These are phyloP conservation scores for Armadillidium nasatum DNA, from an alignment of 1,140 invertebrate species.

Conservation along the genomic window DNA sequence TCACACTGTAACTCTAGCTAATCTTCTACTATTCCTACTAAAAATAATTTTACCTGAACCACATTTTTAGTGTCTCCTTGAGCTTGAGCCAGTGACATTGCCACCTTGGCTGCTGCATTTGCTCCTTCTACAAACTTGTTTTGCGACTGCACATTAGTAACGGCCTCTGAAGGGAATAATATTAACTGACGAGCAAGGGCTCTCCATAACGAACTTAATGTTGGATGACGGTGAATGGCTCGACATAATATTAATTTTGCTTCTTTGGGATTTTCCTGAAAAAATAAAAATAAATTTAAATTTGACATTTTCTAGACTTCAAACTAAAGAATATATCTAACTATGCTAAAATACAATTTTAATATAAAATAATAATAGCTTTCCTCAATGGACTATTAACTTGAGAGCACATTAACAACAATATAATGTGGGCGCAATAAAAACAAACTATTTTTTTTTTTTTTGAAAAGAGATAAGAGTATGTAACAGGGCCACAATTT, in stretches of 20 bases:
- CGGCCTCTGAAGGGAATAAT: conserved; percentile 37
- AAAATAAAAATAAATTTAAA: conserved; percentile 45
- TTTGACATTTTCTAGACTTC: too few relatives aligned
- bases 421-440: too few relatives aligned
- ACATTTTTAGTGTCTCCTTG: conserved; percentile 44
- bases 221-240: conserved; percentile 55
- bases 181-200: conserved; percentile 46
- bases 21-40: too few relatives aligned
- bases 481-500: too few relatives aligned
- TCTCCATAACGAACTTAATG: conserved; percentile 48
- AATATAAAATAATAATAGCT: too few relatives aligned
- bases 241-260: conserved; percentile 54
- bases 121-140: conserved; percentile 46
- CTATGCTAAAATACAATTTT: too few relatives aligned
- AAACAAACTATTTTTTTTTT: too few relatives aligned
- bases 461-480: too few relatives aligned
- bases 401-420: too few relatives aligned
- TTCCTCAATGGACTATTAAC: too few relatives aligned
- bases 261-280: conserved; percentile 49
- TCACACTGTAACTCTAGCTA: too few relatives aligned
- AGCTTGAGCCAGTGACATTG: conserved; percentile 48
- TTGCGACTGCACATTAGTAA: conserved; percentile 47
- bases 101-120: conserved; percentile 48
- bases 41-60: conserved; percentile 12
- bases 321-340: too few relatives aligned